Conservation (phyloP, 2,797 vertebrate genomes). For the Sebastes aleutianus region DNA sequence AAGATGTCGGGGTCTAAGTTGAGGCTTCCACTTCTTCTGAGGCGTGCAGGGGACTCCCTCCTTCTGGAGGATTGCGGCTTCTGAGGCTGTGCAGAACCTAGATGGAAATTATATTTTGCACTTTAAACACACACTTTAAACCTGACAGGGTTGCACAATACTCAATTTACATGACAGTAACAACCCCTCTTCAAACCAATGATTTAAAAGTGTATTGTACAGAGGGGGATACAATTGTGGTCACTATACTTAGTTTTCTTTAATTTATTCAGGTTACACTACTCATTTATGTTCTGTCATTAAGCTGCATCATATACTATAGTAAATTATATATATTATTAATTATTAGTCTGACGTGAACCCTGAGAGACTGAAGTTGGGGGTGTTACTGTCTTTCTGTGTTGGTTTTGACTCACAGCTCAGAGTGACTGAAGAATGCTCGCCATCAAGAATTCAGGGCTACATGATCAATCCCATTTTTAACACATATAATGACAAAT, state of each 20-base stretch:
- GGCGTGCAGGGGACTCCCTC: conserved; percentile 70
- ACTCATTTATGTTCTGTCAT: no score
- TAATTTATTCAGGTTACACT: neutral
- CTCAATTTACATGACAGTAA: neutral
- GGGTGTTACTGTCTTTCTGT: neutral
- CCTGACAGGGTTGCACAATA: neutral
- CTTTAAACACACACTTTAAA: neutral
- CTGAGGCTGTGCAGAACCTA: conserved; percentile 71
- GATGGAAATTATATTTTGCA: neutral
- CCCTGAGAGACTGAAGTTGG: neutral
- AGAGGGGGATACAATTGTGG: neutral
- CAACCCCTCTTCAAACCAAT: neutral
- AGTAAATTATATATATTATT: neutral
- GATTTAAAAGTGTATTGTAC: neutral
- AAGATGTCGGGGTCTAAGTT: conserved; percentile 86
- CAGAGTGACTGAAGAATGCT: neutral
- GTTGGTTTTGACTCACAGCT: neutral
- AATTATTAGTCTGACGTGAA: neutral
- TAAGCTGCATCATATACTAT: neutral
- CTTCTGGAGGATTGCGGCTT: conserved; percentile 79
- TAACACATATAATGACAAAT: neutral
- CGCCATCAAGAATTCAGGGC: neutral
- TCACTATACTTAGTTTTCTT: neutral
- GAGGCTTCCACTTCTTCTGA: conserved; percentile 85
- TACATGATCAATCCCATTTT: neutral